These are phyloP conservation scores for Myripristis murdjan DNA, from an alignment of 2,797 vertebrate species.

Conservation along the genomic window DNA sequence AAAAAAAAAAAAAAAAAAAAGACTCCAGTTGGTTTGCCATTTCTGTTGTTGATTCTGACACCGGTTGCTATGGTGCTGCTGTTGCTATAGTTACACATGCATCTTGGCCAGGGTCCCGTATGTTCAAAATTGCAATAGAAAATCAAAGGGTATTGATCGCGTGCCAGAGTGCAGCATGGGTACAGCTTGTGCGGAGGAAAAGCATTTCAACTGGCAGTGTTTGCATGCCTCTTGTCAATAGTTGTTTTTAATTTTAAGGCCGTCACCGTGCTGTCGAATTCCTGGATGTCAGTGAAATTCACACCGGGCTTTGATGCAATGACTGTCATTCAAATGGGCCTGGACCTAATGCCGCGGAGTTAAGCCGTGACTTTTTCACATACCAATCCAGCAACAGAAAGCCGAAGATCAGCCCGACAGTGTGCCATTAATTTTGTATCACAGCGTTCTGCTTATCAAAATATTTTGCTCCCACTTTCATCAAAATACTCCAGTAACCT, in stretches of 20 bases:
- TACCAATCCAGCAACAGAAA: constrained; percentile 59
- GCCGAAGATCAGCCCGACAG: constrained; percentile 66
- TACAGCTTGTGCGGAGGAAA: too few relatives aligned
- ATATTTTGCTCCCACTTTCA: constrained; percentile 79
- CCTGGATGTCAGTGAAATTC: constrained; percentile 9
- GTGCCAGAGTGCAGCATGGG: too few relatives aligned
- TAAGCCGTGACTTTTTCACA: constrained; percentile 67
- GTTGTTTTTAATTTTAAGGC: background rate
- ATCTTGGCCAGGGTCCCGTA: too few relatives aligned
- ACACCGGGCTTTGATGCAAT: constrained; percentile 17
- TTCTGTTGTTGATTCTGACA: too few relatives aligned
- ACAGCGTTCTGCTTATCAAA: constrained; percentile 78
- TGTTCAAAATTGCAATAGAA: too few relatives aligned
- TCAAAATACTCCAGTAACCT: constrained; percentile 82
- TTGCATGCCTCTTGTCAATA: too few relatives aligned
- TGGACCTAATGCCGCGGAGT: constrained; percentile 36
- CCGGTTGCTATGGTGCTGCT: too few relatives aligned
- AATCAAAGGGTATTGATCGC: too few relatives aligned
- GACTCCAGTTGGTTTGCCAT: too few relatives aligned
- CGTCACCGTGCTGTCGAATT: constrained; percentile 3
- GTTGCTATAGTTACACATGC: too few relatives aligned
- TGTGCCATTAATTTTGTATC: constrained; percentile 75
- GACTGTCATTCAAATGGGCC: constrained; percentile 23
- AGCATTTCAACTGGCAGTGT: too few relatives aligned
- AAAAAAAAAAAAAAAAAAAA: too few relatives aligned